Evolutionary conservation across 2,888 invertebrate species (phyloP).

Genomic region (Thymelicus acteon): DNA sequence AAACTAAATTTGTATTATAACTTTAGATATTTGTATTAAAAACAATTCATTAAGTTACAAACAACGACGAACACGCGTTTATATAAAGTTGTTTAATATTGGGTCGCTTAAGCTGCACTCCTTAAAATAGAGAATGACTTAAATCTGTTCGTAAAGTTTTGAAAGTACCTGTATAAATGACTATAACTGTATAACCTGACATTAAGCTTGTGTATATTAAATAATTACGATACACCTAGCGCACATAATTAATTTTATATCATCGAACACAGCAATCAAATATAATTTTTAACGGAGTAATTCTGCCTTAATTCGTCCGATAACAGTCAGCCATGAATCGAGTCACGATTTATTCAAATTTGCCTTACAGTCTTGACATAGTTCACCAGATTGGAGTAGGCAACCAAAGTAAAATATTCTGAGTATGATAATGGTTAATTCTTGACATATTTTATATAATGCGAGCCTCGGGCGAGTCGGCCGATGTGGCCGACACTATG

Average conservation of each 20-base stretch:
- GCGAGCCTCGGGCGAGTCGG: slow-evolving; percentile 72
- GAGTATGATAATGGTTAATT: slow-evolving; percentile 81
- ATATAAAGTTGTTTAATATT: too few species aligned
- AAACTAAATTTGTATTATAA: too few species aligned
- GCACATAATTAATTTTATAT: slow-evolving; percentile 53
- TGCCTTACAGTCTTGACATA: slow-evolving; percentile 54
- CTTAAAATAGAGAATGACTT: too few species aligned
- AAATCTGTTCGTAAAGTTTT: too few species aligned
- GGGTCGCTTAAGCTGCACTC: too few species aligned
- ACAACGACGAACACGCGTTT: too few species aligned
- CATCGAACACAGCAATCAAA: slow-evolving; percentile 50
- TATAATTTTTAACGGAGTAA: slow-evolving; percentile 52
- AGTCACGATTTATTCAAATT: slow-evolving; percentile 59
- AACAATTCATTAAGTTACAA: too few species aligned
- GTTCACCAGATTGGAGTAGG: slow-evolving; percentile 55
- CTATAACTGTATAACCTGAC: too few species aligned
- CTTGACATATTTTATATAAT: slow-evolving; percentile 84
- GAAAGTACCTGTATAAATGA: too few species aligned
- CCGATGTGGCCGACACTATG: slow-evolving; percentile 84
- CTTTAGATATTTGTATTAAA: too few species aligned
- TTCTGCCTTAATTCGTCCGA: slow-evolving; percentile 26
- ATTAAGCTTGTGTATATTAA: background rate
- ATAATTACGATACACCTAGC: background rate
- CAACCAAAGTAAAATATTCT: slow-evolving; percentile 68
- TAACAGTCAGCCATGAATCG: slow-evolving; percentile 42